Evolutionary conservation across 2,797 vertebrate species (phyloP).

Genomic region (Bradypodion pumilum): DNA sequence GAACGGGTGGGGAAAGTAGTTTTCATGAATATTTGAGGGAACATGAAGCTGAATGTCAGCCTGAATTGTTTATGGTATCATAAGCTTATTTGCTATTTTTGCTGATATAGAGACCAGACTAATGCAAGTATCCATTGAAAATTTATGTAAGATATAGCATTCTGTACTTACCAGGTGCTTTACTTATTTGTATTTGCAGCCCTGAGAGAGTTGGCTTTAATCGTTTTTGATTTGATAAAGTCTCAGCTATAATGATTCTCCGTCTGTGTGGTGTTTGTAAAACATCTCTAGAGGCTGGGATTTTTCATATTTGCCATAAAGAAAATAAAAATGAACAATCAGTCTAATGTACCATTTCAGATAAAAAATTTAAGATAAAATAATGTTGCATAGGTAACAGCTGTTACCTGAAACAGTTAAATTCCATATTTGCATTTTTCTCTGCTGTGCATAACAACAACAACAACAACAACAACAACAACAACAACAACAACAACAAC

Average conservation of each 20-base stretch:
- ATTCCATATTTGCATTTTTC: not conserved
- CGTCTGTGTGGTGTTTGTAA: not conserved
- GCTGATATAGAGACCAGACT: too few species aligned
- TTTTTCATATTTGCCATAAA: constrained; percentile 6
- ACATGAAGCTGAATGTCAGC: too few species aligned
- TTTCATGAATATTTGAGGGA: too few species aligned
- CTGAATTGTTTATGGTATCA: too few species aligned
- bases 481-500: too few species aligned
- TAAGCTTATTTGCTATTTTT: too few species aligned
- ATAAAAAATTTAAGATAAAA: constrained; percentile 7
- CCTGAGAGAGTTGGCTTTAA: not conserved
- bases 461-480: too few species aligned
- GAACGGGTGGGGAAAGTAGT: too few species aligned
- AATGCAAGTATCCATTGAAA: not conserved
- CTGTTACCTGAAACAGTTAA: not conserved
- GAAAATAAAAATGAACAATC: not conserved
- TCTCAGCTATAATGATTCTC: not conserved
- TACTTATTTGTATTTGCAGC: not conserved
- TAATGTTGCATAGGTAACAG: not conserved
- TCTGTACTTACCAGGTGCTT: constrained; percentile 26
- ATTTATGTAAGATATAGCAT: not conserved
- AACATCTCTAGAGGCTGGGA: not conserved
- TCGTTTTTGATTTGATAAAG: not conserved
- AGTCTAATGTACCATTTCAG: not conserved
- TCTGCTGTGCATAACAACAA: too few species aligned